Percentiles rank a stretch among this genome's conserved stretches.
These are phyloP conservation scores for Dynastes maya DNA, from an alignment of 2,888 invertebrate species.

Conservation along the genomic window DNA sequence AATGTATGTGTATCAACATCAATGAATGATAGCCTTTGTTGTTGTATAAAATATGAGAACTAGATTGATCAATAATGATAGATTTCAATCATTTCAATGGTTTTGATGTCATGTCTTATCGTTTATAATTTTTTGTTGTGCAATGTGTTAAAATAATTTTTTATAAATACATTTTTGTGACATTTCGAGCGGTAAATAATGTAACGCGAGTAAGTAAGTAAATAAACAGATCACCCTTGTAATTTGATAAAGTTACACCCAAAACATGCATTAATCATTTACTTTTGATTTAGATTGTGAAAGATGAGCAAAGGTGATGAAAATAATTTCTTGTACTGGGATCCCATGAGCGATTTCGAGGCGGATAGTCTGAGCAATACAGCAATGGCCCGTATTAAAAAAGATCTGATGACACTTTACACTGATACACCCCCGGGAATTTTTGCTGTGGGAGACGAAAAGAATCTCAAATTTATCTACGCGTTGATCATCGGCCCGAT, in stretches of 20 bases:
- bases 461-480: slow-evolving; percentile 73
- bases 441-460: slow-evolving; percentile 73
- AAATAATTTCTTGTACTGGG: slow-evolving; percentile 50
- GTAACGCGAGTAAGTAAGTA: too few species aligned
- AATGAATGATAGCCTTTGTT: too few species aligned
- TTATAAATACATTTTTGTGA: neutral
- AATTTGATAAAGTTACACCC: too few species aligned
- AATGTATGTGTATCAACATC: too few species aligned
- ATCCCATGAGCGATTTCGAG: slow-evolving; percentile 54
- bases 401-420: slow-evolving; percentile 74
- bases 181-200: too few species aligned
- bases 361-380: slow-evolving; percentile 51
- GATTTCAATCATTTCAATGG: neutral
- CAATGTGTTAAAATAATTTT: neutral
- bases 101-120: neutral
- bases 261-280: neutral
- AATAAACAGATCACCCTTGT: too few species aligned
- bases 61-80: too few species aligned
- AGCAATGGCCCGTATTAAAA: slow-evolving; percentile 56
- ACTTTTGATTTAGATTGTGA: neutral
- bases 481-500: slow-evolving; percentile 74
- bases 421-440: slow-evolving; percentile 74
- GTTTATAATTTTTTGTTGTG: neutral
- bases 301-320: slow-evolving; percentile 36
- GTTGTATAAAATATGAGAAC: too few species aligned